These are phyloP conservation scores for Apodemia hepburni DNA, from an alignment of 2,888 invertebrate genomes.

Conservation along the genomic window DNA sequence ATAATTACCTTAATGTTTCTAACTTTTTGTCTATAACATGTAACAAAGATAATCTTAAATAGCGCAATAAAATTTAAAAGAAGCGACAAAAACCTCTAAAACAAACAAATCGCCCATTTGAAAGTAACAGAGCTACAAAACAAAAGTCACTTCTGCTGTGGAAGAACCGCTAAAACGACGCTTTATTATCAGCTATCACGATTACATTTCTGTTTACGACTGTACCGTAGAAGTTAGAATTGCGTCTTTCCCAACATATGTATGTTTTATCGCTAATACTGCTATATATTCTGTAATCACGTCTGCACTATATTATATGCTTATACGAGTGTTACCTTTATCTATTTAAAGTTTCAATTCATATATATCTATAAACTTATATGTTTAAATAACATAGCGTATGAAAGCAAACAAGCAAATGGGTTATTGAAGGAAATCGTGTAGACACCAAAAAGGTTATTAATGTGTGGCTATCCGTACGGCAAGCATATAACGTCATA, in stretches of 20 bases:
- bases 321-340: too few relatives aligned
- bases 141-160: constrained; percentile 26
- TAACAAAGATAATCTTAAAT: constrained; percentile 2
- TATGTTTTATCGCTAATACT: constrained; percentile 34
- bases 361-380: too few relatives aligned
- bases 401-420: too few relatives aligned
- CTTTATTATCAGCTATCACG: constrained; percentile 37
- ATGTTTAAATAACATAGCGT: too few relatives aligned
- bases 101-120: constrained; percentile 23
- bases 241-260: constrained; percentile 30
- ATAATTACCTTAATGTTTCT: too few relatives aligned
- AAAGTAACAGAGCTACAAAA: constrained; percentile 22
- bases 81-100: constrained; percentile 17
- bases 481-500: too few relatives aligned
- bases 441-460: too few relatives aligned
- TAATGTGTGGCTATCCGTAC: too few relatives aligned
- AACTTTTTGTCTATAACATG: neutral
- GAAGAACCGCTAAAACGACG: constrained; percentile 28
- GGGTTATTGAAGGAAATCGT: too few relatives aligned
- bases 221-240: constrained; percentile 25
- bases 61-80: constrained; percentile 11
- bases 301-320: too few relatives aligned
- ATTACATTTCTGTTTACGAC: constrained; percentile 37
- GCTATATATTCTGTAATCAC: constrained; percentile 13
- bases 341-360: too few relatives aligned